Percentiles rank a stretch among this genome's conserved stretches.
phyloP scores from a whole-genome alignment of 92 coral and sea anemone species.

The Blastomussa wellsi region DNA sequence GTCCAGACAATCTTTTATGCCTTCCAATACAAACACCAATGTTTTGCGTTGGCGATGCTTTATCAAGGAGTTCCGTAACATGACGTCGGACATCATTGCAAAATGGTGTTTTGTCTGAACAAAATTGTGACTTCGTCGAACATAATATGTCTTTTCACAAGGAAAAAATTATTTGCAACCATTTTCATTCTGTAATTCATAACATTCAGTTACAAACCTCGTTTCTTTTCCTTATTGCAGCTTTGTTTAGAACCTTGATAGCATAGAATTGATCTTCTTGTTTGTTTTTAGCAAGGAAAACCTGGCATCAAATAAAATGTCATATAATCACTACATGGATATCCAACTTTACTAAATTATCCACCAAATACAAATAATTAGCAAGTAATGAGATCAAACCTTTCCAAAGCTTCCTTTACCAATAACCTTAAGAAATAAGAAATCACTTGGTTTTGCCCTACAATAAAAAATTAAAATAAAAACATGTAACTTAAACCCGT shows the following conservation, averaged over 20 bases:
- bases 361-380: neutral
- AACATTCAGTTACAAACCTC: conserved; percentile 62
- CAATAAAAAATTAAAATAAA: neutral
- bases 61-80: no score
- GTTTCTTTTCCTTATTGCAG: conserved; percentile 96
- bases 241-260: conserved; percentile 93
- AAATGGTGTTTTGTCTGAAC: no score
- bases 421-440: conserved; percentile 92
- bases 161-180: no score
- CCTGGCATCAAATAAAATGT: conserved; percentile 48
- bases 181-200: no score
- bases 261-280: conserved; percentile 97
- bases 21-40: no score
- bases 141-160: no score
- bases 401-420: conserved; percentile 99
- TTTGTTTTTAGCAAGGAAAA: conserved; percentile 94
- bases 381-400: conserved; percentile 42
- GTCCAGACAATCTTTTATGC: no score
- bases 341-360: neutral
- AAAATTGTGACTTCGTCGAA: no score
- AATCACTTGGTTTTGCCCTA: conserved; percentile 99
- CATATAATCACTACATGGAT: no score
- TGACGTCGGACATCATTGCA: no score
- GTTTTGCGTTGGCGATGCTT: no score
- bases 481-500: neutral